Percentiles rank a stretch among this genome's conserved stretches.
Evolutionary conservation across 2,888 invertebrate genomes (phyloP).

Genomic region (Lycophotia porphyrea): DNA sequence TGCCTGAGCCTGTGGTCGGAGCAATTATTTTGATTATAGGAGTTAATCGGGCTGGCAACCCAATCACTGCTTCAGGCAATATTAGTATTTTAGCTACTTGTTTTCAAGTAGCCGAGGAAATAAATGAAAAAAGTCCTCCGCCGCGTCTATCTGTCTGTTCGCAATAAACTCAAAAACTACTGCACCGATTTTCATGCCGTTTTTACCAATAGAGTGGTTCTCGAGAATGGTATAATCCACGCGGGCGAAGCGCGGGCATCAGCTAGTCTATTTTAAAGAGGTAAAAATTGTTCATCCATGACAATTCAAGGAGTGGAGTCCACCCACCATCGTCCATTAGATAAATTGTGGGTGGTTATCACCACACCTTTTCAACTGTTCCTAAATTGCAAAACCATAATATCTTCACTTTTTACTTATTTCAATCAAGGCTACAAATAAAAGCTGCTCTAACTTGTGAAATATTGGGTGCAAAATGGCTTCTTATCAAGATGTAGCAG

Average conservation of each 20-base stretch:
- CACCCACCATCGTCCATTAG: too few species aligned
- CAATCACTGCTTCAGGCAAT: slow-evolving; percentile 36
- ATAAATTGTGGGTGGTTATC: too few species aligned
- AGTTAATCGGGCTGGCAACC: slow-evolving; percentile 15
- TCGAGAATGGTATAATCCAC: too few species aligned
- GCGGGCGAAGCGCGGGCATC: too few species aligned
- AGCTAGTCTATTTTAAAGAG: too few species aligned
- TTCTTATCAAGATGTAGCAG: slow-evolving; percentile 37
- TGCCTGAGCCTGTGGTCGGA: background rate
- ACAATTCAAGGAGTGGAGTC: too few species aligned
- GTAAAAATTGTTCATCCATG: too few species aligned
- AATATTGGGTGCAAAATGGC: slow-evolving; percentile 35
- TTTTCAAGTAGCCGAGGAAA: background rate
- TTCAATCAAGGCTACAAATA: slow-evolving; percentile 12
- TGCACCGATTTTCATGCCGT: too few species aligned
- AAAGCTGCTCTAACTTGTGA: slow-evolving; percentile 8
- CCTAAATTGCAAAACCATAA: slow-evolving; percentile 9
- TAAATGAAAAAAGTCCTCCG: too few species aligned
- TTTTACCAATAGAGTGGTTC: too few species aligned
- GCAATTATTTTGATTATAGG: slow-evolving; percentile 46
- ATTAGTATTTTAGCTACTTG: background rate
- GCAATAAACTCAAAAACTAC: too few species aligned
- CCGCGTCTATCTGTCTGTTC: too few species aligned
- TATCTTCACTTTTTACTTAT: background rate
- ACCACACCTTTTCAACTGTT: background rate